Evolutionary conservation across 2,113 vertebrate genomes (phyloP).

Genomic region (Sphaerodactylus townsendi): DNA sequence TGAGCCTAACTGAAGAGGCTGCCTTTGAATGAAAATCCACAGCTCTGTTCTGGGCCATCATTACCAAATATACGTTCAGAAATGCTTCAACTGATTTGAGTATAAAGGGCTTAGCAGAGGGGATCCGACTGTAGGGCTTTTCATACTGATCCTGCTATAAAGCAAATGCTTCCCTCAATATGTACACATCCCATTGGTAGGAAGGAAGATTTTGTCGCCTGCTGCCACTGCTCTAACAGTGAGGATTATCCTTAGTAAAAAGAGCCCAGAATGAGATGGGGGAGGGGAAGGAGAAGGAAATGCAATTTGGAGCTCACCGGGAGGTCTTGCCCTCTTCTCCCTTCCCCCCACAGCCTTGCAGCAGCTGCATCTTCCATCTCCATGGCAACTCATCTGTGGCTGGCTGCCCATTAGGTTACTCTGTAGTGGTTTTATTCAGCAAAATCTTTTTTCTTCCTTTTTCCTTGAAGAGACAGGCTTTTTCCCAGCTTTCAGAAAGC

Average conservation of each 20-base stretch:
- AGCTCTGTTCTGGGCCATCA: background rate
- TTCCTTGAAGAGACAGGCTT: background rate
- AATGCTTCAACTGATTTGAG: background rate
- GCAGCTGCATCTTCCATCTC: background rate
- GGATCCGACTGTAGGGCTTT: background rate
- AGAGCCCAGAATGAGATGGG: background rate
- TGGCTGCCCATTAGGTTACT: background rate
- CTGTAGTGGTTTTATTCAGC: background rate
- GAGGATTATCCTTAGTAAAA: background rate
- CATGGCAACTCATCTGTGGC: background rate
- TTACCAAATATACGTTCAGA: background rate
- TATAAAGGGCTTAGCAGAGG: background rate
- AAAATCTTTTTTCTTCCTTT: background rate
- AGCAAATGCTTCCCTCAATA: background rate
- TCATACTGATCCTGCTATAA: background rate
- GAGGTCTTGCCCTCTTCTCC: background rate
- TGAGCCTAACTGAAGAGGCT: background rate
- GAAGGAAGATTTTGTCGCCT: background rate
- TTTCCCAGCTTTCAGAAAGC: conserved; percentile 1
- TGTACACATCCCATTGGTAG: background rate
- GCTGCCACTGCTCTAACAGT: background rate
- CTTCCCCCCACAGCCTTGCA: background rate
- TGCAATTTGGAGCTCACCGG: background rate
- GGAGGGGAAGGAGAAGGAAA: background rate
- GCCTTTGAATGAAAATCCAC: background rate